Evolutionary conservation across 2,797 vertebrate species (phyloP).

Genomic region (Chrosomus eos): DNA sequence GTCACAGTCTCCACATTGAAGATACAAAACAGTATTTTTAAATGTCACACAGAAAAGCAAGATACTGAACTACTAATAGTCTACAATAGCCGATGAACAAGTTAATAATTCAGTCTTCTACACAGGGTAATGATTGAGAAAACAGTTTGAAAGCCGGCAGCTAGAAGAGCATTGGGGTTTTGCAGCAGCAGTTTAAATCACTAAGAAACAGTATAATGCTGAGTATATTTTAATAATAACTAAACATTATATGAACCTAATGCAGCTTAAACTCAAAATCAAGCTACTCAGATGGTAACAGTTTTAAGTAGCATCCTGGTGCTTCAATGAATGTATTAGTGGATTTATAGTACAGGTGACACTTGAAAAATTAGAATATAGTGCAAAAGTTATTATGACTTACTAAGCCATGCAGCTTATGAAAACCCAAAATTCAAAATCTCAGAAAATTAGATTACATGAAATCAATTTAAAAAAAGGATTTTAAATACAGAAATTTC

Average conservation of each 20-base stretch:
- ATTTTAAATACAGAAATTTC: too few species aligned
- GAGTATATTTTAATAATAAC: not conserved
- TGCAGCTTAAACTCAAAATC: not conserved
- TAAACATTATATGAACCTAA: not conserved
- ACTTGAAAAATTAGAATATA: too few species aligned
- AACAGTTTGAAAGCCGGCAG: not conserved
- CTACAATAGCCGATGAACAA: not conserved
- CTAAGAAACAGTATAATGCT: not conserved
- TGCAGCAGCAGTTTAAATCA: not conserved
- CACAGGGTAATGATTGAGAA: not conserved
- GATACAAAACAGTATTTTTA: not conserved
- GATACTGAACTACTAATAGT: not conserved
- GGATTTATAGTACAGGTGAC: not conserved
- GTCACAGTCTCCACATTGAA: conserved; percentile 27
- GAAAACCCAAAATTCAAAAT: too few species aligned
- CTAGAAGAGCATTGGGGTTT: not conserved
- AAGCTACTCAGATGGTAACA: not conserved
- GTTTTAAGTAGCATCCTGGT: not conserved
- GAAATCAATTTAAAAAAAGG: too few species aligned
- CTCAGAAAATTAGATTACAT: too few species aligned
- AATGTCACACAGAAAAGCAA: conserved; percentile 1
- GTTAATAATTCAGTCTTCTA: not conserved
- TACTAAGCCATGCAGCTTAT: too few species aligned
- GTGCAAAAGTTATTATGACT: too few species aligned
- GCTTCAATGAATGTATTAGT: not conserved